Evolutionary conservation across 2,888 invertebrate genomes (phyloP).

Genomic region (Salticus scenicus): DNA sequence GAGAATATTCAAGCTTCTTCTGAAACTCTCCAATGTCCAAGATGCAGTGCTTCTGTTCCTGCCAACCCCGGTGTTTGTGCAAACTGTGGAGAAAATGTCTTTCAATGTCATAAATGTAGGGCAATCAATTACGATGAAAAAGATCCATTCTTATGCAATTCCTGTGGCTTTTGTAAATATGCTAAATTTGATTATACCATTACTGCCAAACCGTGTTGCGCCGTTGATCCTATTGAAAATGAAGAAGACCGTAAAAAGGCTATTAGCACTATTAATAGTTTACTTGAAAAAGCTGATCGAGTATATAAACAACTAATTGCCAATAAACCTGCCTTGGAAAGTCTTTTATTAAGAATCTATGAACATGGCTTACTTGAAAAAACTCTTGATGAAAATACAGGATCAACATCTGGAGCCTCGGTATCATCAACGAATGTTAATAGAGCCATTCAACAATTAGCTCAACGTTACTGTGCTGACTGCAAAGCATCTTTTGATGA

Average conservation of each 20-base stretch:
- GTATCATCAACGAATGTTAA: constrained; percentile 84
- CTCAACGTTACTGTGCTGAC: constrained; percentile 95
- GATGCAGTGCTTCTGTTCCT: constrained; percentile 96
- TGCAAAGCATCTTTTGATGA: constrained; percentile 97
- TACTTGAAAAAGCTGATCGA: constrained; percentile 94
- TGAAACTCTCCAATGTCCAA: constrained; percentile 95
- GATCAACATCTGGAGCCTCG: constrained; percentile 76
- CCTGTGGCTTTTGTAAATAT: constrained; percentile 99
- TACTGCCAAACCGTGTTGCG: constrained; percentile 92
- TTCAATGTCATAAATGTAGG: constrained; percentile 98
- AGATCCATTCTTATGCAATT: constrained; percentile 98
- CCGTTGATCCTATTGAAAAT: constrained; percentile 97
- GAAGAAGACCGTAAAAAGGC: constrained; percentile 98
- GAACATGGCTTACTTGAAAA: constrained; percentile 82
- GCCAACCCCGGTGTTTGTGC: constrained; percentile 98
- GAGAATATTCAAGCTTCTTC: constrained; percentile 95
- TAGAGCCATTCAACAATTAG: constrained; percentile 92
- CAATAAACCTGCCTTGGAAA: constrained; percentile 92
- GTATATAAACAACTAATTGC: constrained; percentile 93
- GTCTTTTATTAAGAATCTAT: constrained; percentile 87
- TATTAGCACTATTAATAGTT: constrained; percentile 89
- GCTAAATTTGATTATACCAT: constrained; percentile 98
- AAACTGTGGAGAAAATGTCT: constrained; percentile 98
- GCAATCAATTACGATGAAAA: constrained; percentile 99
- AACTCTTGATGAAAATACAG: constrained; percentile 76